Evolutionary conservation across 1,140 invertebrate genomes (phyloP).

Genomic region (Mizuhopecten yessoensis): DNA sequence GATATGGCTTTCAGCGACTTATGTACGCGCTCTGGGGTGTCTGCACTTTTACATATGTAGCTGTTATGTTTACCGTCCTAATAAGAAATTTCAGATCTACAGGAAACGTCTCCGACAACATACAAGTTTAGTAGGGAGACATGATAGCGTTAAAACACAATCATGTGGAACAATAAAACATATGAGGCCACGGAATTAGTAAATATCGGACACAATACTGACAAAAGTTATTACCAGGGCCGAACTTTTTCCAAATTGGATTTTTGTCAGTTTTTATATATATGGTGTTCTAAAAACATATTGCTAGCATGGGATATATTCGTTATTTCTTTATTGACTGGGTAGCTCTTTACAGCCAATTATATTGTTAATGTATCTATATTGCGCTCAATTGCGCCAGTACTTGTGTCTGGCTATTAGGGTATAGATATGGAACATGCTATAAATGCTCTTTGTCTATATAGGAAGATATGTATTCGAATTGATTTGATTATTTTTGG

Average conservation of each 20-base stretch:
- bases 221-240: not conserved
- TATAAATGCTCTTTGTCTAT: not conserved
- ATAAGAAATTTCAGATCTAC: no score
- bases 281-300: not conserved
- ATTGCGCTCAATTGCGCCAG: not conserved
- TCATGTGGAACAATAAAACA: no score
- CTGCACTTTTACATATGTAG: not conserved
- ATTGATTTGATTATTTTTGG: constrained; percentile 22
- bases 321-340: no score
- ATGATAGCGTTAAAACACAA: not conserved
- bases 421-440: not conserved
- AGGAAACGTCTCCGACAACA: no score
- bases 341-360: not conserved
- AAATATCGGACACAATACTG: not conserved
- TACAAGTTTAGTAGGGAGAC: not conserved
- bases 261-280: not conserved
- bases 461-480: not conserved
- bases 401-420: not conserved
- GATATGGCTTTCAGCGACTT: not conserved
- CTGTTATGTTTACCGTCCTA: no score
- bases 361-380: not conserved
- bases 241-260: not conserved
- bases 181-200: no score
- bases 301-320: not conserved
- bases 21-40: not conserved